Conservation (phyloP, 2,113 vertebrate species). For the Mormyrus lacerda region DNA sequence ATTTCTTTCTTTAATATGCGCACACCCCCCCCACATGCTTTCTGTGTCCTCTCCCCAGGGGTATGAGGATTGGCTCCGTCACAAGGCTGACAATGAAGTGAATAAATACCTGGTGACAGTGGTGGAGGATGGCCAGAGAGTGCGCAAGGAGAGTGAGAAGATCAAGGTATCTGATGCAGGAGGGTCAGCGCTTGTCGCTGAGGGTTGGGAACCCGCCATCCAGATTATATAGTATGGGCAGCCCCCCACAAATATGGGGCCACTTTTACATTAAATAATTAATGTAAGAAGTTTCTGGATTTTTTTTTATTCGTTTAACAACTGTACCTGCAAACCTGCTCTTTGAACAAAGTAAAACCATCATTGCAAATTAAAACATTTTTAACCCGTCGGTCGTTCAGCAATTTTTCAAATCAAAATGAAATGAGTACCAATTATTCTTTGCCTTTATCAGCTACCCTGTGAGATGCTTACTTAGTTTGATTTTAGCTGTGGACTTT, state of each 20-base stretch:
- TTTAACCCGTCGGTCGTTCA: not conserved
- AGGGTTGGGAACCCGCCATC: no score
- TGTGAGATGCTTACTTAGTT: not conserved
- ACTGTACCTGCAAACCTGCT: not conserved
- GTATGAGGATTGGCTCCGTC: conserved; percentile 94
- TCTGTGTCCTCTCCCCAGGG: conserved; percentile 60
- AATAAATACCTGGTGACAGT: conserved; percentile 84
- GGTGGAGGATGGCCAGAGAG: conserved; percentile 70
- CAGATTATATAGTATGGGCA: not conserved
- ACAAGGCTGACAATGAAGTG: conserved; percentile 94
- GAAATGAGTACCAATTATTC: not conserved
- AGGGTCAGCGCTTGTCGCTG: not conserved
- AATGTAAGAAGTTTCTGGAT: not conserved
- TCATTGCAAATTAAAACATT: not conserved
- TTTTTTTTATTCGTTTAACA: not conserved
- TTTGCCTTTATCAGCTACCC: not conserved
- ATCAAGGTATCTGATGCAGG: conserved; percentile 73
- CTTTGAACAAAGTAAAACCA: not conserved
- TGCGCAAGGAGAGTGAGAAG: conserved; percentile 80
- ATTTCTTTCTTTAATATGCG: not conserved
- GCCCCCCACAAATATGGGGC: not conserved
- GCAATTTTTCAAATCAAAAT: not conserved
- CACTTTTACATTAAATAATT: not conserved
- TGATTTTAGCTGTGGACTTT: not conserved
- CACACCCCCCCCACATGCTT: not conserved